These are phyloP conservation scores for Drosophila colorata DNA, from an alignment of 2,888 invertebrate species.

Conservation along the genomic window DNA sequence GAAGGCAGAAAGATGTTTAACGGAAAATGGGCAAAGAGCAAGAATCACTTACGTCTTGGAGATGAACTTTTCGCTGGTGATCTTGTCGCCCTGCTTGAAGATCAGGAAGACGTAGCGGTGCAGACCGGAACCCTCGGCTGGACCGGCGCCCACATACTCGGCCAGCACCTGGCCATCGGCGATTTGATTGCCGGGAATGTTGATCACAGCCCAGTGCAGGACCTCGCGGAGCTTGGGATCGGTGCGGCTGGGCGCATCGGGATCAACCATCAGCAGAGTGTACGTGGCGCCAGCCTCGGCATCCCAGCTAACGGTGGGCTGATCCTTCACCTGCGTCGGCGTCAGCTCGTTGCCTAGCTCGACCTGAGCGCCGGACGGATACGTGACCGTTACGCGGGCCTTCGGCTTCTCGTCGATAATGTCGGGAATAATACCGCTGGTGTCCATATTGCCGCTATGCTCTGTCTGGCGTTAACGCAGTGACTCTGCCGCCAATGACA, in stretches of 20 bases:
- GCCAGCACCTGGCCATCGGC: conserved; percentile 90
- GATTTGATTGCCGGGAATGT: conserved; percentile 91
- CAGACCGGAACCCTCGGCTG: conserved; percentile 90
- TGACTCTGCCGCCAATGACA: conserved; percentile 50
- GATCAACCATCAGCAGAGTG: conserved; percentile 88
- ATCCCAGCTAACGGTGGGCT: conserved; percentile 80
- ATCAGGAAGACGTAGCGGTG: conserved; percentile 93
- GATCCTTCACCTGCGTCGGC: conserved; percentile 87
- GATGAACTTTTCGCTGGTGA: conserved; percentile 71
- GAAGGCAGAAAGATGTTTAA: background rate
- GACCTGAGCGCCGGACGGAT: conserved; percentile 85
- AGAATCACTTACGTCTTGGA: conserved; percentile 66
- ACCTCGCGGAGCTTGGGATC: conserved; percentile 93
- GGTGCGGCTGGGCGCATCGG: conserved; percentile 93
- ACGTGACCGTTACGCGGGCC: conserved; percentile 69
- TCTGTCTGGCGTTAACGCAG: conserved; percentile 50
- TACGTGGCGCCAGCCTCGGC: conserved; percentile 79
- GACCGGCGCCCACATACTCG: conserved; percentile 93
- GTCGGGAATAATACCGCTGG: conserved; percentile 80
- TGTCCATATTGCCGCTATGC: conserved; percentile 70
- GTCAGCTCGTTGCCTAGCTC: conserved; percentile 90
- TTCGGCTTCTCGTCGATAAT: conserved; percentile 78
- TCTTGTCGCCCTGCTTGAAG: conserved; percentile 88
- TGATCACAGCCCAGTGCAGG: conserved; percentile 96
- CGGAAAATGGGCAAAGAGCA: background rate